Conservation (phyloP, 2,888 invertebrate genomes). For the Cerastis leucographa region DNA sequence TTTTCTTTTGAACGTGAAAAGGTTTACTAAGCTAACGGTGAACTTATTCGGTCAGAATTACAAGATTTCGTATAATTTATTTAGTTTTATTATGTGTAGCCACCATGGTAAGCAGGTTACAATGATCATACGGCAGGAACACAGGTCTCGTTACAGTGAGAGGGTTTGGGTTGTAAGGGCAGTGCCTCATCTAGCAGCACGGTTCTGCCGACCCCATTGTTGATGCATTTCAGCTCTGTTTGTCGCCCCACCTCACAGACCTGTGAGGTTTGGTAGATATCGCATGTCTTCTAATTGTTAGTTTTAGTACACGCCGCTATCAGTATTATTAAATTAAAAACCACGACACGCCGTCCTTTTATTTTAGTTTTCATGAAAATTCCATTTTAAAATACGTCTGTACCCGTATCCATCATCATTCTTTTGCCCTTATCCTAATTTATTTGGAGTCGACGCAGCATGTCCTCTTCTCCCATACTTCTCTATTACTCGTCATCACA, state of each 20-base stretch:
- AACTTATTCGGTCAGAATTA: neutral
- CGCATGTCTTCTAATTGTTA: too few species aligned
- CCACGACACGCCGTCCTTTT: neutral
- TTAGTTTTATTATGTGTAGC: neutral
- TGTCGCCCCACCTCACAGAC: neutral
- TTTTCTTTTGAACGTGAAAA: slow-evolving; percentile 24
- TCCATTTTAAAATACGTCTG: too few species aligned
- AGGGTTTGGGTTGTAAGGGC: neutral
- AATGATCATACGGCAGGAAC: neutral
- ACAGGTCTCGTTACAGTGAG: neutral
- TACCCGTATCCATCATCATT: too few species aligned
- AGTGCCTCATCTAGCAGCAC: too few species aligned
- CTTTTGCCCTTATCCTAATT: too few species aligned
- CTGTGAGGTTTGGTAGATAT: neutral
- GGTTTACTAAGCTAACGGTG: neutral
- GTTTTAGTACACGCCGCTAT: neutral
- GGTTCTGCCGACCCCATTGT: too few species aligned
- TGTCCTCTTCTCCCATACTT: too few species aligned
- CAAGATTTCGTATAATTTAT: neutral
- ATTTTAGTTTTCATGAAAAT: neutral
- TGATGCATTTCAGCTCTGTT: too few species aligned
- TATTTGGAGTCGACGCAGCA: too few species aligned
- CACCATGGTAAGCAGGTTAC: neutral
- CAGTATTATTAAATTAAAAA: too few species aligned
- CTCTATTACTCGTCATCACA: too few species aligned